phyloP scores from a whole-genome alignment of 2,888 invertebrate genomes.

The Mystacides longicornis region DNA sequence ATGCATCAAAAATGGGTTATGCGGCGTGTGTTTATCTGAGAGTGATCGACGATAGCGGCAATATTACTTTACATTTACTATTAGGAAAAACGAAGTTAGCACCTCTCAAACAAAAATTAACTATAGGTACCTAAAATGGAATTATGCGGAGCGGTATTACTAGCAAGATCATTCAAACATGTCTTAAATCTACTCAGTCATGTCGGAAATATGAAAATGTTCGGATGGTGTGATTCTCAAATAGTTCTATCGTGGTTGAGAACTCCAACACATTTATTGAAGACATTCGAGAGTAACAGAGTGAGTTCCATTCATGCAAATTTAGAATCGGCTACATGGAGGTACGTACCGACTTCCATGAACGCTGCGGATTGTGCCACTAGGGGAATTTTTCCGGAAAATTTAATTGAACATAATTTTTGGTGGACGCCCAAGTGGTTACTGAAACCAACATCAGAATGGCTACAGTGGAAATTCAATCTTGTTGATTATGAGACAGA shows the following conservation, averaged over 20 bases:
- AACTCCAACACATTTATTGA: not conserved
- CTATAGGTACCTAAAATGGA: not conserved
- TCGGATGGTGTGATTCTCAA: constrained; percentile 1
- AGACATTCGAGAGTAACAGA: not conserved
- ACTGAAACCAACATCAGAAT: not conserved
- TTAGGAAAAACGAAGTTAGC: not conserved
- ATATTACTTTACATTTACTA: not conserved
- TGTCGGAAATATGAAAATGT: not conserved
- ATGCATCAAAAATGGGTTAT: not conserved
- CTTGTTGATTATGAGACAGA: not conserved
- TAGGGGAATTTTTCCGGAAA: not conserved
- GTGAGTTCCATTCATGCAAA: not conserved
- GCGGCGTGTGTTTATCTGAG: not conserved
- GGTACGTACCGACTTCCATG: not conserved
- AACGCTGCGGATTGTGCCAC: constrained; percentile 3
- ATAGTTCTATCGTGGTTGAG: constrained; percentile 4
- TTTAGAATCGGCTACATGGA: not conserved
- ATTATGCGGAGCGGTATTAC: not conserved
- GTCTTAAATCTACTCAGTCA: not conserved
- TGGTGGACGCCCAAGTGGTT: constrained; percentile 6
- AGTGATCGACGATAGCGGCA: not conserved
- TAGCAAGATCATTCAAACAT: not conserved
- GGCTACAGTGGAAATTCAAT: not conserved
- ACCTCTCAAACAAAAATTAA: constrained; percentile 3
- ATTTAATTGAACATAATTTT: not conserved